Evolutionary conservation across 2,113 vertebrate species (phyloP), one percentile per base, ranked within the genome.

Genomic region (Nanorana parkeri): DNA sequence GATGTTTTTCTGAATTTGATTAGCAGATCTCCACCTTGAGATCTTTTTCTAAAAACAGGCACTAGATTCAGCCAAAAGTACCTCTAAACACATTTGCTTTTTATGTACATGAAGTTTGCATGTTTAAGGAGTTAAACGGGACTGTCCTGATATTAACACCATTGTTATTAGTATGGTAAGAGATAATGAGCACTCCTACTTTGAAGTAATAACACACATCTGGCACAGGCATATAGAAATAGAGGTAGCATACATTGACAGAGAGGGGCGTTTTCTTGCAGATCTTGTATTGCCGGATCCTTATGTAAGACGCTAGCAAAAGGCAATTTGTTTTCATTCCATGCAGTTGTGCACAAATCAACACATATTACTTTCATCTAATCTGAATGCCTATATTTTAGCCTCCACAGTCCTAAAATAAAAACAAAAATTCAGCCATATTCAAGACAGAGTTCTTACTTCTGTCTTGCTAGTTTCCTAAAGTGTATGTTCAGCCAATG

Each of bases 191-290:
- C 71, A 13, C 11, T 24, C 54, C 74, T 23, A 61, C 55, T 17
- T 19, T 3, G 54, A 61, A 32, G 5, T 20, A 72, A 26, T 55
- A 47, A 74, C 69, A 75, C 71, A 75, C 26, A 74, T 76, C 71
- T 82, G 80, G 80, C 69, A 81, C 17, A 20, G 52, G n/a, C 24
- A 21, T 24, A 82, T 58, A 67, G 63, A 75, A 75, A 82, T 55
- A 82, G 71, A 82, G 80, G 80, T 76, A 74, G 76, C 80, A 60
- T 63, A 56, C 28, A 28, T 81, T 81, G 51, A 47, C 41, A 13
- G 5, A 21, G 28, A 26, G 54, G 80, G 79, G 80, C 26, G 80
- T 82, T 82, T 75, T 24, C 80, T 76, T 82, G 80, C 63, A 17
- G 16, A 74, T 67, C 71, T 58, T 76, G 80, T 66, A 67, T 41